Evolutionary conservation across 37 sponge, comb jelly and placozoan species (phyloP), one percentile per base, ranked within the genome.

Genomic region (Tethya wilhelma): DNA sequence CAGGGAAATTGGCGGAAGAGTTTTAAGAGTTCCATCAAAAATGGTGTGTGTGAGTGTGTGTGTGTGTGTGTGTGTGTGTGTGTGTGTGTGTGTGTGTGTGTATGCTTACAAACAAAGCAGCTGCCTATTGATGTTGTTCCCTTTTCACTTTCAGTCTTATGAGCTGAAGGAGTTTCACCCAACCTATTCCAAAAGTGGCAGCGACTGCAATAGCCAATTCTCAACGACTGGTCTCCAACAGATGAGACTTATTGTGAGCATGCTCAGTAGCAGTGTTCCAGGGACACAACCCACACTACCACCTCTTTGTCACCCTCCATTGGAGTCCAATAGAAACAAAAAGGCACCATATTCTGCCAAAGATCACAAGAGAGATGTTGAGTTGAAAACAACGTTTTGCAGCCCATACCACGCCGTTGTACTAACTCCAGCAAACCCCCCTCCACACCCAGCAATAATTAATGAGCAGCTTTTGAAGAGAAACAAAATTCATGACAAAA

Each of bases 101-200:
- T 3, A 32, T 63, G 36, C 1, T 19, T 4, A 23, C 4, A 14
- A n/a, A n/a, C n/a, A n/a, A n/a, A 41, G 28, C 2, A 2, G 37
- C 26, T 39, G 42, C 64, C 2, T 3, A 29, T 14, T 60, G 3
- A 1, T 39, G 23, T 25, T 39, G n/a, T 76, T 36, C 41, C 56
- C 56, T 56, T 6, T 56, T 34, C 76, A 22, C 45, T 56, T 64
- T 14, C 29, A 87, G 88, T 38, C 82, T 5, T 77, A 78, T 44
- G 84, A 89, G 19, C 56, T 89, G 9, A 59, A 42, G 38, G 79
- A 77, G 56, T 82, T 78, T 77, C 37, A 71, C 2, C 79, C 78
- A 11, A 11, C 83, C 41, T 80, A 55, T n/a, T 28, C 38, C 19
- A 40, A 30, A 28, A 19, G 8, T 17, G 26, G 40, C 44, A n/a